These are phyloP conservation scores for Nannoperca australis DNA, from an alignment of 2,797 vertebrate genomes.

Conservation along the genomic window DNA sequence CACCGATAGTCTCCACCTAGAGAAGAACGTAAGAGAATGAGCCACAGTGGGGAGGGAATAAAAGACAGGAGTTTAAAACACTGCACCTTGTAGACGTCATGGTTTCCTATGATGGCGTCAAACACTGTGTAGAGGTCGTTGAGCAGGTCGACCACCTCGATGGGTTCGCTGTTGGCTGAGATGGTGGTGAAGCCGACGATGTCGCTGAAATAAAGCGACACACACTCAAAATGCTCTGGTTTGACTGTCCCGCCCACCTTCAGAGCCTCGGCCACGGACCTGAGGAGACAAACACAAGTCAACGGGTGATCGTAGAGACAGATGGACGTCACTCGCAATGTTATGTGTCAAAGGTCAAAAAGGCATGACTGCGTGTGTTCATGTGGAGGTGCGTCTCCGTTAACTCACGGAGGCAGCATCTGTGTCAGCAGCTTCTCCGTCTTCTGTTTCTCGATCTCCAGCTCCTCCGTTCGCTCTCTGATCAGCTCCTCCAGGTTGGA, in stretches of 20 bases:
- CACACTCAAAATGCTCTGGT: conserved; percentile 84
- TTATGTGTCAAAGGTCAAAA: too few relatives aligned
- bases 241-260: conserved; percentile 81
- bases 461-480: conserved; percentile 90
- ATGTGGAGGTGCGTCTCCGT: background rate
- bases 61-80: background rate
- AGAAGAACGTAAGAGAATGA: background rate
- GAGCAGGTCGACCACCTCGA: conserved; percentile 88
- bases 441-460: conserved; percentile 95
- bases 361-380: background rate
- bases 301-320: background rate
- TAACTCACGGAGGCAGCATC: conserved; percentile 91
- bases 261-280: conserved; percentile 85
- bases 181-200: conserved; percentile 89
- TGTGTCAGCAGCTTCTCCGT: conserved; percentile 93
- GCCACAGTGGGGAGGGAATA: background rate
- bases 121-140: conserved; percentile 88
- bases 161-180: conserved; percentile 87
- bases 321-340: background rate
- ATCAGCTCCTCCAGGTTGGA: conserved; percentile 95
- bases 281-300: conserved; percentile 33
- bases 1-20: conserved; percentile 90
- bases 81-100: conserved; percentile 87
- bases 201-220: conserved; percentile 88
- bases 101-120: conserved; percentile 86